Evolutionary conservation across 2,888 invertebrate genomes (phyloP).

Genomic region (Halictus quadricinctus): DNA sequence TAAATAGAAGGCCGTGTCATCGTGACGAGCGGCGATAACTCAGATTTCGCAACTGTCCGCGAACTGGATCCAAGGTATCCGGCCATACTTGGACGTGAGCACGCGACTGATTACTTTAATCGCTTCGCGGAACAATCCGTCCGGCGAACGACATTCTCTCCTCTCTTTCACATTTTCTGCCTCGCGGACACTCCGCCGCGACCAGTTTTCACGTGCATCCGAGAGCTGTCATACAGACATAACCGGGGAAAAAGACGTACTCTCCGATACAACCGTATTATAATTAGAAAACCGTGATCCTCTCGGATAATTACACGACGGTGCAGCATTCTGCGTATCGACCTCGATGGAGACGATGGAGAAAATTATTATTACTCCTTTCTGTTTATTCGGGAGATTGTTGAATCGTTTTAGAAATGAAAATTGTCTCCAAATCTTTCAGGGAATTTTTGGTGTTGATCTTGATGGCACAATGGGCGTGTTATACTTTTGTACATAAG

Average conservation of each 20-base stretch:
- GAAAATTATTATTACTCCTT: too few species aligned
- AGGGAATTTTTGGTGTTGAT: neutral
- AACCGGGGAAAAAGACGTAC: neutral
- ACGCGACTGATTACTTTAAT: conserved; percentile 66
- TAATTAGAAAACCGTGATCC: neutral
- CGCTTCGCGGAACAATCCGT: conserved; percentile 64
- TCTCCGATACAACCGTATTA: neutral
- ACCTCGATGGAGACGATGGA: too few species aligned
- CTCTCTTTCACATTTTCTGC: conserved; percentile 48
- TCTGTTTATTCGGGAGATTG: too few species aligned
- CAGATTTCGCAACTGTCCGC: conserved; percentile 60
- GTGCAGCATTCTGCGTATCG: too few species aligned
- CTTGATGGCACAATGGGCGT: neutral
- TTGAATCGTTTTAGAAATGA: too few species aligned
- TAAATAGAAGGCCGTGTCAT: conserved; percentile 54
- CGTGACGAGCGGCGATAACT: conserved; percentile 40
- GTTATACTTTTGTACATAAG: neutral
- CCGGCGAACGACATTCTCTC: conserved; percentile 45
- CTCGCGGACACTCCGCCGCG: conserved; percentile 28
- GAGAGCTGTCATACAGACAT: neutral
- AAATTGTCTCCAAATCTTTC: too few species aligned
- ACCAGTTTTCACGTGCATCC: conserved; percentile 34
- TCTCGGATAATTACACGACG: too few species aligned
- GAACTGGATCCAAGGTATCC: conserved; percentile 52
- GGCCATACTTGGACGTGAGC: conserved; percentile 49